Evolutionary conservation across 1,140 invertebrate genomes (phyloP).

Genomic region (Calycopis cecrops): DNA sequence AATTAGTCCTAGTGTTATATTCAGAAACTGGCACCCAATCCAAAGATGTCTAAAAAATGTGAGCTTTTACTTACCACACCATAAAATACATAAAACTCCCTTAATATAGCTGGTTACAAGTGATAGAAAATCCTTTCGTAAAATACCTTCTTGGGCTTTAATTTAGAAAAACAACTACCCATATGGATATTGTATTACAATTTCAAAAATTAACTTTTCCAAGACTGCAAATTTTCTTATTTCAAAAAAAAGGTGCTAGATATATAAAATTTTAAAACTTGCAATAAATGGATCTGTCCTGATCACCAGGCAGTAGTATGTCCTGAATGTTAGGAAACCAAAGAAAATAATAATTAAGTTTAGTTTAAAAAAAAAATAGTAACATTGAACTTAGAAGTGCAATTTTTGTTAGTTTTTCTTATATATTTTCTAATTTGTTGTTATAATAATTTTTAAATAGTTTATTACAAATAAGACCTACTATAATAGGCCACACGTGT

Average conservation of each 20-base stretch:
- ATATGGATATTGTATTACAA: conserved; percentile 37
- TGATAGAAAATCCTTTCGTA: conserved; percentile 11
- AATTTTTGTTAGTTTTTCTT: too few species aligned
- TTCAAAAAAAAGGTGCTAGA: conserved; percentile 23
- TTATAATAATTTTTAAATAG: too few species aligned
- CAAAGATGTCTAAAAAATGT: conserved; percentile 65
- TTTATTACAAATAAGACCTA: too few species aligned
- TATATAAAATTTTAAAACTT: too few species aligned
- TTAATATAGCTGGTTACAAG: conserved; percentile 1
- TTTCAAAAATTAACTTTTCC: conserved; percentile 7
- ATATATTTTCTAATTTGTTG: too few species aligned
- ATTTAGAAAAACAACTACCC: conserved; percentile 69
- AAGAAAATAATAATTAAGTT: too few species aligned
- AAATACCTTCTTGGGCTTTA: conserved; percentile 57
- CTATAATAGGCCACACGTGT: too few species aligned
- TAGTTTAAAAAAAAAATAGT: too few species aligned
- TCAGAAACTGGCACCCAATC: conserved; percentile 73
- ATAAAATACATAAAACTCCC: conserved; percentile 9
- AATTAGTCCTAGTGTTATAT: conserved; percentile 65
- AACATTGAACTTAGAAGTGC: too few species aligned
- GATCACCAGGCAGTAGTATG: too few species aligned
- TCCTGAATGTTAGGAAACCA: too few species aligned
- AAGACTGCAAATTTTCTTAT: conserved; percentile 14
- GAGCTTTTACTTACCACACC: conserved; percentile 27
- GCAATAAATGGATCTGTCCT: too few species aligned